These are phyloP conservation scores for Sminthurides aquaticus DNA, from an alignment of 2,888 invertebrate genomes.

Conservation along the genomic window DNA sequence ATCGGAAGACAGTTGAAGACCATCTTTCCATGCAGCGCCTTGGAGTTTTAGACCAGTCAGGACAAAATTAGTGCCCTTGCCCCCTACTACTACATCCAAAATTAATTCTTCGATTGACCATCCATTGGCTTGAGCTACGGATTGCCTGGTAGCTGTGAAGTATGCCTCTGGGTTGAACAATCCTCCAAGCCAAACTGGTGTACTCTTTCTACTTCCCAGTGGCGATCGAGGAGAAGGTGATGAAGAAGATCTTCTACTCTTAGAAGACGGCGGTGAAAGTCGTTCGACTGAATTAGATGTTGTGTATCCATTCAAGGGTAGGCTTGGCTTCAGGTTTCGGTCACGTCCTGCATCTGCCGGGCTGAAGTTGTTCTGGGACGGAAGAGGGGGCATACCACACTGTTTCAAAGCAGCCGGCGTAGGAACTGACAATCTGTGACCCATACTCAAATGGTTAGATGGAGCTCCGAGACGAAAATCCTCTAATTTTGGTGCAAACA, in stretches of 20 bases:
- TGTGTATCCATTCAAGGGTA: no score
- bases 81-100: slow-evolving; percentile 58
- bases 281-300: no score
- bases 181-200: slow-evolving; percentile 95
- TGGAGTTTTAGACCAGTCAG: slow-evolving; percentile 84
- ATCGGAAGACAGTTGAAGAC: slow-evolving; percentile 80
- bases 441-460: no score
- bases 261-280: neutral
- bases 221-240: neutral
- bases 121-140: slow-evolving; percentile 78
- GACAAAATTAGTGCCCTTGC: slow-evolving; percentile 48
- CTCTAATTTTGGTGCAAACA: no score
- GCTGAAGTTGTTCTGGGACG: no score
- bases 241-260: neutral
- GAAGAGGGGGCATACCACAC: no score
- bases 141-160: slow-evolving; percentile 93
- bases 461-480: no score
- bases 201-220: no score
- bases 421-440: no score
- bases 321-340: no score
- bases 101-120: slow-evolving; percentile 94
- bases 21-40: slow-evolving; percentile 89
- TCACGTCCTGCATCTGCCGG: no score
- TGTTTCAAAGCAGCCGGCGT: no score
- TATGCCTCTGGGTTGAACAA: slow-evolving; percentile 97